phyloP scores from a whole-genome alignment of 37 sponge, comb jelly and placozoan species.

The Cladorhizidae sp. region DNA sequence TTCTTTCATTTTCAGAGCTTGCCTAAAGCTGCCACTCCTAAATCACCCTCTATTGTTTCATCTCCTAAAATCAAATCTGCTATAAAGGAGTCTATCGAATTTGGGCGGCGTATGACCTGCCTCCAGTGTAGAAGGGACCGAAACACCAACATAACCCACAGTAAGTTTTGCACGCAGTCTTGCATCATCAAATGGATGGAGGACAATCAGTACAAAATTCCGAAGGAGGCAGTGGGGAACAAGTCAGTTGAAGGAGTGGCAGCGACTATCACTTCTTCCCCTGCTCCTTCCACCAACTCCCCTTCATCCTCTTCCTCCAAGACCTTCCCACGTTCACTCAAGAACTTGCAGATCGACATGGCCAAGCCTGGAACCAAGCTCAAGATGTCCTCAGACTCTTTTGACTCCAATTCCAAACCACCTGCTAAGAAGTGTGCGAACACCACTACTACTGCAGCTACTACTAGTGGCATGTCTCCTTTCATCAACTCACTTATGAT shows the following conservation, averaged over 20 bases:
- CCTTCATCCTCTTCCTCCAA: neutral
- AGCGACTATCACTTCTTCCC: neutral
- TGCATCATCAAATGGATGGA: conserved; percentile 48
- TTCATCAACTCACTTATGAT: no score
- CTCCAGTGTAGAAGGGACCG: neutral
- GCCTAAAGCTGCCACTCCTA: neutral
- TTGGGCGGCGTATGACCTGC: neutral
- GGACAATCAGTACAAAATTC: conserved; percentile 19
- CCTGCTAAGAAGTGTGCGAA: no score
- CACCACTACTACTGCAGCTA: no score
- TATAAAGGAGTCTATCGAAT: neutral
- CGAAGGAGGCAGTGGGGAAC: conserved; percentile 14
- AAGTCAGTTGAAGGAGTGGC: neutral
- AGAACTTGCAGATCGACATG: conserved; percentile 61
- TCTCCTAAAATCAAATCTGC: no score
- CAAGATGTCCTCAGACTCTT: neutral
- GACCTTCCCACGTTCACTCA: conserved; percentile 27
- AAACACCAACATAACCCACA: conserved; percentile 7
- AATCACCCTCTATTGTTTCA: neutral
- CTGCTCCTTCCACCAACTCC: neutral
- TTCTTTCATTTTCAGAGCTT: no score
- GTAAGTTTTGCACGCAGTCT: conserved; percentile 52
- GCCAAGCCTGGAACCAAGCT: conserved; percentile 31
- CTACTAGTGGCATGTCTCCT: no score
- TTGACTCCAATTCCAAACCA: no score